Evolutionary conservation across 2,113 vertebrate genomes (phyloP), one percentile per base, ranked within the genome.

Genomic region (Sula dactylatra): DNA sequence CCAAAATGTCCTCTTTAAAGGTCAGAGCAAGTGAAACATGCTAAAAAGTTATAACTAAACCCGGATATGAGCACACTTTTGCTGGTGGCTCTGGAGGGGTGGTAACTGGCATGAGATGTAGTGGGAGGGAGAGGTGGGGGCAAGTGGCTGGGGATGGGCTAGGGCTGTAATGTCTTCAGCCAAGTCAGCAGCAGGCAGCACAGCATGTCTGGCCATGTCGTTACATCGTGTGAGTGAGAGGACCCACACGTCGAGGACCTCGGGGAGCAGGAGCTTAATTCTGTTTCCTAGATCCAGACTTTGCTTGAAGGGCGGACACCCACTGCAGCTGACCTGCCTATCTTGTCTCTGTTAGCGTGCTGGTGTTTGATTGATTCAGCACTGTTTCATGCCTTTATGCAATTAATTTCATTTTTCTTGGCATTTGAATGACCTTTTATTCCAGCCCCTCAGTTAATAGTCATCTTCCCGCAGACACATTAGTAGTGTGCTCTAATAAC

Each of bases 391-490:
- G 66, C 34, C 88, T 92, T 89, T 81, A 49, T 61, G 34, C 7
- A 88, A 82, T 93, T 86, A 85, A 70, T 87, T 96, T 84, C 7
- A 61, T 67, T 94, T 95, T 93, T 74, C 52, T 65, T 91, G 78
- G 52, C 76, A 82, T 95, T 88, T 90, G 72, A 77, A 67, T 72
- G 78, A 86, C 88, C 78, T 97, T 96, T 95, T 76, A 55, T 81
- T 91, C 34, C 71, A 92, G 7, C 32, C 61, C 47, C 59, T 91
- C 56, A 32, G 40, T 76, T 94, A 79, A 91, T 91, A 71, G 74
- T 93, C 38, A 6, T 76, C 86, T 93, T 93, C 69, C 78, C 76
- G 71, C 86, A 78, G 86, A 87, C 67, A 55, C 52, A n/a, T 94
- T 78, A 90, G 64, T 8, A 72, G 24, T 9, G 10, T 67, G 40